Percentiles rank a stretch among this genome's conserved stretches.
phyloP scores from a whole-genome alignment of 2,113 vertebrate genomes.

The Notothenia rossii region DNA sequence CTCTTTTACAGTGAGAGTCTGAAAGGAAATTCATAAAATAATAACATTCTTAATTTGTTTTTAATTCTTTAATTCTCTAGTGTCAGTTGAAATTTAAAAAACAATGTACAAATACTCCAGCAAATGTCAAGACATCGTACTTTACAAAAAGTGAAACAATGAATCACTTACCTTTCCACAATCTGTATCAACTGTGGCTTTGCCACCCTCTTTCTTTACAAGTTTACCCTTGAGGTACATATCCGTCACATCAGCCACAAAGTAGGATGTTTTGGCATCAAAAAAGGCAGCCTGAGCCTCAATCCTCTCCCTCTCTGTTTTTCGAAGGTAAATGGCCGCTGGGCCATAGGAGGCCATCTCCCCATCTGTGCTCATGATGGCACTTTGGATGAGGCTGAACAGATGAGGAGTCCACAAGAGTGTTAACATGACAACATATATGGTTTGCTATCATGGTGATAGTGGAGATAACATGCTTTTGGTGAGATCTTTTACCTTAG shows the following conservation, averaged over 20 bases:
- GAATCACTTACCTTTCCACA: constrained; percentile 47
- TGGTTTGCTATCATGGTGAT: no score
- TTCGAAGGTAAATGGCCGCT: constrained; percentile 66
- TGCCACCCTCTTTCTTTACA: constrained; percentile 65
- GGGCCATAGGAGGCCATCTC: constrained; percentile 74
- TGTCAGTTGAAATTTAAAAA: no score
- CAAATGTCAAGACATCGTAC: no score
- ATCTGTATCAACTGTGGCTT: constrained; percentile 67
- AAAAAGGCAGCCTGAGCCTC: constrained; percentile 69
- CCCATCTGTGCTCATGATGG: constrained; percentile 73
- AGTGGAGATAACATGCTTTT: no score
- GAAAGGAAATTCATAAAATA: background rate
- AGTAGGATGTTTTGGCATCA: constrained; percentile 73
- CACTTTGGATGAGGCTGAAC: constrained; percentile 9
- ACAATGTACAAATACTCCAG: no score
- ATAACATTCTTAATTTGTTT: no score
- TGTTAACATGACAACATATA: no score
- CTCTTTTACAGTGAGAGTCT: constrained; percentile 84
- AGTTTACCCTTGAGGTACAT: constrained; percentile 76
- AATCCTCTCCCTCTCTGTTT: constrained; percentile 72
- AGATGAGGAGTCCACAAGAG: no score
- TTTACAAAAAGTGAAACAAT: no score
- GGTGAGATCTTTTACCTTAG: no score
- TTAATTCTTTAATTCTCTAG: no score
- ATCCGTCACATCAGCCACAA: constrained; percentile 42